Evolutionary conservation across 2,797 vertebrate genomes (phyloP).

Genomic region (Propithecus perrieri): DNA sequence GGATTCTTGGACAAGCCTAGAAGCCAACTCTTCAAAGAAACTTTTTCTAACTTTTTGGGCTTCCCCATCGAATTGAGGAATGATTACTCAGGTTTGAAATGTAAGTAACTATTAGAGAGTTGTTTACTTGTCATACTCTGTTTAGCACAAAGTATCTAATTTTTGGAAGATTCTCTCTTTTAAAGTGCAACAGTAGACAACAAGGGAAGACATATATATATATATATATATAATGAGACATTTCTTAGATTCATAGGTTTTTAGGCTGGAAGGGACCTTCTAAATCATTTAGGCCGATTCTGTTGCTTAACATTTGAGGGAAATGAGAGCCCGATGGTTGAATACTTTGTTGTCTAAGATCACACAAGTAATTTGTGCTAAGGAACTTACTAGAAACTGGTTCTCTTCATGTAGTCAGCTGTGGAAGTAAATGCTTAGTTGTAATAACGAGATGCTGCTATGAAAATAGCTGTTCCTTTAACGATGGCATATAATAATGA

Average conservation of each 20-base stretch:
- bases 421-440: neutral
- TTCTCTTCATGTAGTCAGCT: neutral
- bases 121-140: neutral
- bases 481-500: neutral
- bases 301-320: neutral
- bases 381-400: neutral
- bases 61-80: neutral
- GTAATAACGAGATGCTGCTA: neutral
- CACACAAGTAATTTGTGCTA: neutral
- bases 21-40: neutral
- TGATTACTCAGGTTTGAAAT: neutral
- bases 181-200: neutral
- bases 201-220: neutral
- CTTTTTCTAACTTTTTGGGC: neutral
- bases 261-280: neutral
- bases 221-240: neutral
- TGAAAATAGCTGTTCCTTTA: neutral
- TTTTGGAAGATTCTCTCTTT: neutral
- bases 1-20: neutral
- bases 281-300: constrained; percentile 6
- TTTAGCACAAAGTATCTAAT: neutral
- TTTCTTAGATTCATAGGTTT: neutral
- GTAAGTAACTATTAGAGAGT: neutral
- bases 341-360: neutral
- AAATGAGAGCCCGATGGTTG: neutral